A percentile compares a stretch with the other conserved stretches of the same genome.
These are phyloP conservation scores for Abscondita cerata DNA, from an alignment of 2,888 invertebrate genomes.

Conservation along the genomic window DNA sequence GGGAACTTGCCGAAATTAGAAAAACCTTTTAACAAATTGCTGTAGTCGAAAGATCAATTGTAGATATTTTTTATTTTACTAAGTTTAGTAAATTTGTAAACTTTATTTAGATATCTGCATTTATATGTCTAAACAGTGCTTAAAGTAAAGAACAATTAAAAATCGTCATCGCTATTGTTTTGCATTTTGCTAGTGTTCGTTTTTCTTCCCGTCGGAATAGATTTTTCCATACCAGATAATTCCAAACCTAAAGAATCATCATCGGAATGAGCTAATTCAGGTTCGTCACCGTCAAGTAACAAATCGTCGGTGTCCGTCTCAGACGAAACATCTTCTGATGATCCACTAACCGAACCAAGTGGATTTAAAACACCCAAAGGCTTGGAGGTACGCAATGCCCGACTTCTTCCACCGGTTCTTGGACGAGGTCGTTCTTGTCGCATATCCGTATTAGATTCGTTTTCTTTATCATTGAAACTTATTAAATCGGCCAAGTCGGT, in stretches of 20 bases:
- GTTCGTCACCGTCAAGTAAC: constrained; percentile 57
- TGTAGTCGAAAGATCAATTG: too few relatives aligned
- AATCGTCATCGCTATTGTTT: constrained; percentile 56
- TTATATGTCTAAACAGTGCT: too few relatives aligned
- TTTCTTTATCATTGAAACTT: constrained; percentile 45
- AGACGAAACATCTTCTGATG: constrained; percentile 52
- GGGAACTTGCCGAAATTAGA: too few relatives aligned
- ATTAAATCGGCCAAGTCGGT: constrained; percentile 47
- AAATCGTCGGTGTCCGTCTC: constrained; percentile 56
- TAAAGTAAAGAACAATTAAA: constrained; percentile 40
- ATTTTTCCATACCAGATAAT: constrained; percentile 49
- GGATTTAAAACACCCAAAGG: constrained; percentile 51
- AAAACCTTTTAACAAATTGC: too few relatives aligned
- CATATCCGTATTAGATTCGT: constrained; percentile 48
- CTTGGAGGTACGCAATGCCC: constrained; percentile 42
- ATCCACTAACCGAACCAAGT: constrained; percentile 50
- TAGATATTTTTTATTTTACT: too few relatives aligned
- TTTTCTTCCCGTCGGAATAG: constrained; percentile 49
- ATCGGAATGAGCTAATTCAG: constrained; percentile 55
- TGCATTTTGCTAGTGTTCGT: constrained; percentile 50
- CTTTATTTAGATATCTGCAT: too few relatives aligned
- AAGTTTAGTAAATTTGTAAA: too few relatives aligned
- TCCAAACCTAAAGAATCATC: constrained; percentile 57
- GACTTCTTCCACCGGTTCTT: constrained; percentile 61
- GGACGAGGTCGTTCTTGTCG: constrained; percentile 63